Evolutionary conservation across 2,797 vertebrate genomes (phyloP).

Genomic region (Xerus rutilus): DNA sequence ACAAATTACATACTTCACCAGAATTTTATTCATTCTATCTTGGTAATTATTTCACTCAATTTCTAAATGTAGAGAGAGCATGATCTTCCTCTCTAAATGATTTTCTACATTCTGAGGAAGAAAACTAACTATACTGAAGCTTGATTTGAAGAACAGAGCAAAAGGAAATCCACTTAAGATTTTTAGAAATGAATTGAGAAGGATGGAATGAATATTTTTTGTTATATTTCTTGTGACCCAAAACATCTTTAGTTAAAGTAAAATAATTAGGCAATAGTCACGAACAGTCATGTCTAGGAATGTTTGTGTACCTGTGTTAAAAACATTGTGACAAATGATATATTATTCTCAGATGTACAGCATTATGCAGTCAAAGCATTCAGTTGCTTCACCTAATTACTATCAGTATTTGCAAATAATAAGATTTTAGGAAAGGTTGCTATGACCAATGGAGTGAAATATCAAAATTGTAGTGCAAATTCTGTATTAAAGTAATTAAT

Average conservation of each 20-base stretch:
- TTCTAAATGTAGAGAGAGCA: conserved; percentile 61
- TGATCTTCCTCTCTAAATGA: neutral
- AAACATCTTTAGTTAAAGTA: neutral
- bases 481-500: conserved; percentile 13
- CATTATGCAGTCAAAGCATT: neutral
- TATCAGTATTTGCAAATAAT: neutral
- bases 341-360: neutral
- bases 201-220: neutral
- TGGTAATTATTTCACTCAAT: conserved; percentile 60
- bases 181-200: neutral
- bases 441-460: neutral
- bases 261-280: neutral
- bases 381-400: neutral
- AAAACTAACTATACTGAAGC: conserved; percentile 18
- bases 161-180: neutral
- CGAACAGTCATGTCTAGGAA: neutral
- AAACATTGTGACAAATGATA: neutral
- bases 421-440: neutral
- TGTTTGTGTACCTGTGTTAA: neutral
- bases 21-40: conserved; percentile 71
- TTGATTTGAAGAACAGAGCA: neutral
- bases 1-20: conserved; percentile 80
- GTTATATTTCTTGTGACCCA: neutral
- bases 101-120: conserved; percentile 28
- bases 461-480: conserved; percentile 2